Base-by-base conservation (phyloP, 2,888 invertebrate species). In the Arrhopalites spinosus region DNA sequence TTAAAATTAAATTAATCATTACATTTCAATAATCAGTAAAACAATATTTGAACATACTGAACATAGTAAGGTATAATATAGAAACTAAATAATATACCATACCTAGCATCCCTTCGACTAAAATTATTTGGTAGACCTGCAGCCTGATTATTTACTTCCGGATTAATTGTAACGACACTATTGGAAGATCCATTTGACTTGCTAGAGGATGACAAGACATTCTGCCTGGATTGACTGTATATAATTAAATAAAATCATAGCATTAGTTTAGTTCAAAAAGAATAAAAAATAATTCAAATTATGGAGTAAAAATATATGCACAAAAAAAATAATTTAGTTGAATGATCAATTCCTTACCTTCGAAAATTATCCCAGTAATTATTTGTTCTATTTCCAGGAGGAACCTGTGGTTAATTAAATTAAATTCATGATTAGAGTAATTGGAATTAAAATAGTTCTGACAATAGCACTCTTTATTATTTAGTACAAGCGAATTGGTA, bases 351-450 rank as follows among this genome's bases (percentile, higher is more conserved):
- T n/a, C 53, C 11, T 89, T 90, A 93, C 94, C 94, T 94, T 87
- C 94, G 88, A 86, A 95, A 95, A 87, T 95, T 95, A 85, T 95
- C 95, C 94, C 94, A 95, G 86, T 95, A 95, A 87, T 95, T 95
- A 86, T 36, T 36, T 36, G 36, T 36, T 80, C 95, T 88, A 86
- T 93, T 94, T 36, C 95, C 94, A 47, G 95, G 95, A 53, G 94
- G 36, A 36, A 36, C 36, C 36, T 36, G 36, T 11, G 36, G 3
- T 36, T 36, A 36, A n/a, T n/a, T n/a, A n/a, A n/a, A n/a, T n/a
- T n/a, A n/a, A n/a, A n/a, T n/a, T n/a, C n/a, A n/a, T n/a, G n/a
- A n/a, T n/a, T n/a, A n/a, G n/a, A n/a, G n/a, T n/a, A n/a, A n/a
- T n/a, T n/a, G n/a, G 5, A 36, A 11, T 36, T 11, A 36, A 36